Percentiles rank a stretch among this genome's conserved stretches.
These are phyloP conservation scores for Enteromius viviparus DNA, from an alignment of 2,797 vertebrate genomes.

Conservation along the genomic window DNA sequence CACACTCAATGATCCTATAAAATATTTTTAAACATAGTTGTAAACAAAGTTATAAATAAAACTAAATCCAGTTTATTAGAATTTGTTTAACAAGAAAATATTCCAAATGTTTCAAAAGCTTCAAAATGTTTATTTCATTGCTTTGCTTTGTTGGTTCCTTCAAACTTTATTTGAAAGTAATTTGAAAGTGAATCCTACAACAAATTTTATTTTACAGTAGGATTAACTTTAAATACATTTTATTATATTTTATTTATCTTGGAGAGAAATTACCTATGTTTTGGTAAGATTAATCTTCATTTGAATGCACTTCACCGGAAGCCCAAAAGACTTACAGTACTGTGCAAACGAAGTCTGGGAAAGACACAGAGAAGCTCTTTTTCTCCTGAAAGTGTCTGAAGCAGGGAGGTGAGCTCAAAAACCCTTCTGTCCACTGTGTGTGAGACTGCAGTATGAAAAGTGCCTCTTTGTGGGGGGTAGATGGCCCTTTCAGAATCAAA, in stretches of 20 bases:
- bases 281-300: not conserved
- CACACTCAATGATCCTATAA: not conserved
- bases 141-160: not conserved
- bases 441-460: not conserved
- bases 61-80: not conserved
- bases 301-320: not conserved
- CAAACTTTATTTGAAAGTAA: not conserved
- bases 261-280: not conserved
- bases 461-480: constrained; percentile 51
- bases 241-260: not conserved
- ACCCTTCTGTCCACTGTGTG: constrained; percentile 15
- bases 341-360: constrained; percentile 4
- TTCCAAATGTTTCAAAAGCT: not conserved
- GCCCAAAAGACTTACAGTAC: not conserved
- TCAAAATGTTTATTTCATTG: not conserved
- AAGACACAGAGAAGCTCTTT: constrained; percentile 1
- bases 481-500: constrained; percentile 50
- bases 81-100: not conserved
- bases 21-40: too few relatives aligned
- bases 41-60: not conserved
- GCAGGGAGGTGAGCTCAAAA: constrained; percentile 16
- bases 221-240: not conserved
- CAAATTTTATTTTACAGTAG: not conserved
- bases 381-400: not conserved
- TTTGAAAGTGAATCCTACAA: not conserved